Percentiles rank a stretch among this genome's conserved stretches.
phyloP scores from a whole-genome alignment of 2,888 invertebrate species.

The Drosophila nr. medialis region DNA sequence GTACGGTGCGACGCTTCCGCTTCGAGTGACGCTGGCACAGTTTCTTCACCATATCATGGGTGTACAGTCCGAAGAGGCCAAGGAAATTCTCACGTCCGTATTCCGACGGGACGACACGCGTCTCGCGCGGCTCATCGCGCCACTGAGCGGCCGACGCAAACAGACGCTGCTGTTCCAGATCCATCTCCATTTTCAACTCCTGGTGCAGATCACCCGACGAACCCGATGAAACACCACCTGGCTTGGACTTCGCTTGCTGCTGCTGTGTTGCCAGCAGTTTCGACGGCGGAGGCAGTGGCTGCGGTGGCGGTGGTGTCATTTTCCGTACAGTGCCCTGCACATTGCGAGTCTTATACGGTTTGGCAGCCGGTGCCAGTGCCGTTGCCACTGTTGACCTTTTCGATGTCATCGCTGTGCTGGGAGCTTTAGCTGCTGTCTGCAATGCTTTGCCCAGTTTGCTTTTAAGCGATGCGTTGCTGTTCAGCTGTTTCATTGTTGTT shows the following conservation, averaged over 20 bases:
- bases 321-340: slow-evolving; percentile 35
- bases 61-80: slow-evolving; percentile 79
- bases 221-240: slow-evolving; percentile 33
- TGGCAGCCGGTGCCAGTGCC: slow-evolving; percentile 14
- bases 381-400: background rate
- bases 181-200: slow-evolving; percentile 62
- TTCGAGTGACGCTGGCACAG: slow-evolving; percentile 83
- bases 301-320: slow-evolving; percentile 19
- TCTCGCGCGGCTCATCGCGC: slow-evolving; percentile 76
- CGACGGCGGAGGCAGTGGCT: slow-evolving; percentile 3
- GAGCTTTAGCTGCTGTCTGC: slow-evolving; percentile 12
- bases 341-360: slow-evolving; percentile 54
- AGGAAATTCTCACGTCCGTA: slow-evolving; percentile 82
- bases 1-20: slow-evolving; percentile 82
- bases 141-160: slow-evolving; percentile 65
- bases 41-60: slow-evolving; percentile 76
- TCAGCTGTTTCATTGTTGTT: background rate
- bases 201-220: slow-evolving; percentile 75
- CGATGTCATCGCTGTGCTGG: slow-evolving; percentile 7
- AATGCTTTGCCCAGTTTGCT: slow-evolving; percentile 10
- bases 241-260: background rate
- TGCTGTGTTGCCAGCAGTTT: background rate
- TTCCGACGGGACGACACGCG: slow-evolving; percentile 66
- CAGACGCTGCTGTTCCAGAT: slow-evolving; percentile 59
- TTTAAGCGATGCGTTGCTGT: slow-evolving; percentile 10